Conservation (phyloP, 2,113 vertebrate species). For the Empidonax alnorum region DNA sequence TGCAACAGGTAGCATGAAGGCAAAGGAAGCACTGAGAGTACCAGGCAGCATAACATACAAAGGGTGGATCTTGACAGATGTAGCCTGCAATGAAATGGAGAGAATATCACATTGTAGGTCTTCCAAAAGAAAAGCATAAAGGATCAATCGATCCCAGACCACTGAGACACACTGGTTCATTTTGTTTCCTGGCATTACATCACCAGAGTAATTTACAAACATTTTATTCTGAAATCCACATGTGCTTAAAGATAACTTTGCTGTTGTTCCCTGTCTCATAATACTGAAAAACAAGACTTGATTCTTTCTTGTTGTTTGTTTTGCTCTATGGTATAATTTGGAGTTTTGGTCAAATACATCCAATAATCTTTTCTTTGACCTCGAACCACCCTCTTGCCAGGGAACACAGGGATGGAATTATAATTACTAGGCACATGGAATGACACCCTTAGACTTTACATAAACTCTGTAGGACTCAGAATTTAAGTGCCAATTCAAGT, state of each 20-base stretch:
- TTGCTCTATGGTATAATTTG: conserved; percentile 29
- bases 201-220: not conserved
- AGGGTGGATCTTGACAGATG: conserved; percentile 89
- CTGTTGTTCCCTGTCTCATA: not conserved
- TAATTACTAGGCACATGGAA: not conserved
- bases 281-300: not conserved
- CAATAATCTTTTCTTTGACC: conserved; percentile 9
- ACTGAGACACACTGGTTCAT: not conserved
- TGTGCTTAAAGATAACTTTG: not conserved
- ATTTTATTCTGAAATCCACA: not conserved
- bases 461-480: not conserved
- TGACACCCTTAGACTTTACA: not conserved
- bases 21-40: conserved; percentile 92
- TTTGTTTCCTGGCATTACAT: not conserved
- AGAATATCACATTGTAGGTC: not conserved
- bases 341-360: conserved; percentile 31
- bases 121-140: not conserved
- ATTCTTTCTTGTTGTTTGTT: conserved; percentile 8
- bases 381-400: not conserved
- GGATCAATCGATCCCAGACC: not conserved
- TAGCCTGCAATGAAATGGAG: conserved; percentile 76
- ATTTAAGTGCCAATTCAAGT: not conserved
- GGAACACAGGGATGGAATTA: not conserved
- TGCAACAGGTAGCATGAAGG: conserved; percentile 97
- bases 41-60: conserved; percentile 94